Evolutionary conservation across 2,888 invertebrate genomes (phyloP).

Genomic region (Stenotaenia linearis): DNA sequence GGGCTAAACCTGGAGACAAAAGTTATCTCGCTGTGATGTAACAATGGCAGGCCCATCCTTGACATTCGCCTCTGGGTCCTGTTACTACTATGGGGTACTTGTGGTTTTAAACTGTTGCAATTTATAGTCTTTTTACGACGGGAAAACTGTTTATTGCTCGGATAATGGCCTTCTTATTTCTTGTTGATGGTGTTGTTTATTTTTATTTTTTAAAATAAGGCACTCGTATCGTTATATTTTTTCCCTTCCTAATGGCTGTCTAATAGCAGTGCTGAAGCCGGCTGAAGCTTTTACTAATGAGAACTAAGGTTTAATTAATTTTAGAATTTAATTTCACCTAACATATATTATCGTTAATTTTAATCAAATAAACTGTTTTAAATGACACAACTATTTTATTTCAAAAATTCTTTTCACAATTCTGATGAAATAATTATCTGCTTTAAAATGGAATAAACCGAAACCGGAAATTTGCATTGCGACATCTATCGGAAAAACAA

Average conservation of each 20-base stretch:
- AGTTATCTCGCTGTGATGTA: conserved; percentile 31
- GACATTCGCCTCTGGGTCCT: neutral
- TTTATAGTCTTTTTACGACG: conserved; percentile 30
- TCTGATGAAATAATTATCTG: neutral
- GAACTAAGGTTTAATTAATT: neutral
- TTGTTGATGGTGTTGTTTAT: neutral
- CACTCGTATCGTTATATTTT: neutral
- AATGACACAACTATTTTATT: neutral
- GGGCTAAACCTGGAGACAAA: neutral
- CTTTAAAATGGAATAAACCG: too few species aligned
- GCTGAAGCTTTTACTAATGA: too few species aligned
- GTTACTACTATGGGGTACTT: neutral
- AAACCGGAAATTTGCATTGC: neutral
- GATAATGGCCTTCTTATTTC: neutral
- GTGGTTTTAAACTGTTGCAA: conserved; percentile 24
- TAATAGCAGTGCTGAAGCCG: too few species aligned
- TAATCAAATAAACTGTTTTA: neutral
- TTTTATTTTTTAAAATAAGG: neutral
- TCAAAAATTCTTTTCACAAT: neutral
- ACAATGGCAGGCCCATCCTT: conserved; percentile 18
- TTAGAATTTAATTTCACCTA: neutral
- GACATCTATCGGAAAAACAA: neutral
- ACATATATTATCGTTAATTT: too few species aligned
- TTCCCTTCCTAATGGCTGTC: neutral
- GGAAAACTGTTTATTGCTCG: conserved; percentile 24